These are phyloP conservation scores for Chaitophorus viminalis DNA, from an alignment of 2,888 invertebrate species.

Conservation along the genomic window DNA sequence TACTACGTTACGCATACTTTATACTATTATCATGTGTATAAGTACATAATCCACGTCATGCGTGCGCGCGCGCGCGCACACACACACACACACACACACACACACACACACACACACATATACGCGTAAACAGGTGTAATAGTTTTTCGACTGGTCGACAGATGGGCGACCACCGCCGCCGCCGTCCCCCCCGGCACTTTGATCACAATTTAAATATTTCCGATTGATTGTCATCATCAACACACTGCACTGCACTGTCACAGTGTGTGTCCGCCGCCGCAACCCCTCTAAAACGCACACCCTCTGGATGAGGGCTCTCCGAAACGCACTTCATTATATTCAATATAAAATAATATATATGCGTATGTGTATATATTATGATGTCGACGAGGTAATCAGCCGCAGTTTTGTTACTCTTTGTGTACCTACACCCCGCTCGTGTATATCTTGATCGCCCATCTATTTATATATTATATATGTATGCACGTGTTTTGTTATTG, in stretches of 20 bases:
- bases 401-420: slow-evolving; percentile 30
- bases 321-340: slow-evolving; percentile 50
- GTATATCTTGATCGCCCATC: no score
- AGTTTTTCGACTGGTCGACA: slow-evolving; percentile 33
- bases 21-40: neutral
- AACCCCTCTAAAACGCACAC: slow-evolving; percentile 33
- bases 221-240: slow-evolving; percentile 60
- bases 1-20: neutral
- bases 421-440: neutral
- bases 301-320: neutral
- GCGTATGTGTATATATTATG: neutral
- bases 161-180: slow-evolving; percentile 33
- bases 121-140: slow-evolving; percentile 52
- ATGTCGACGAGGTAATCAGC: slow-evolving; percentile 39
- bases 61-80: no score
- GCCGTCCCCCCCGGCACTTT: slow-evolving; percentile 53
- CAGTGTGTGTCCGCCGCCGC: slow-evolving; percentile 54
- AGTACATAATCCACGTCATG: no score
- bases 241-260: slow-evolving; percentile 1
- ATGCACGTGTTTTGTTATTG: no score
- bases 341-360: neutral
- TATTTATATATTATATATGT: no score
- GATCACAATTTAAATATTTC: slow-evolving; percentile 62
- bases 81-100: no score
- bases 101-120: no score